Base-by-base conservation (phyloP, 1,140 invertebrate genomes). In the Trichomalopsis sarcophagae region DNA sequence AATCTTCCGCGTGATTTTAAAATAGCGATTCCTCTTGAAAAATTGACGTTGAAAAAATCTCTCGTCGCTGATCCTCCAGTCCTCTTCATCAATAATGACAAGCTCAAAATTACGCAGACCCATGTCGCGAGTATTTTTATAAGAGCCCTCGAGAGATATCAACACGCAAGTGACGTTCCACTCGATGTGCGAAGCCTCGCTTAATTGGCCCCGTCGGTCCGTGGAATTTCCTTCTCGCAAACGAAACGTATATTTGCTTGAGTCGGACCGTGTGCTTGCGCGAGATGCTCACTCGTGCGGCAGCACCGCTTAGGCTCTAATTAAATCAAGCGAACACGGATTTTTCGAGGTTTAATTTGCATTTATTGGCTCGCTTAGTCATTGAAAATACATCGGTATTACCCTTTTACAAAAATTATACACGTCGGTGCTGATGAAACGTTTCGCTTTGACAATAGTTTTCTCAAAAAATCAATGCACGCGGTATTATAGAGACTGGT, bases 151-250 rank as follows among this genome's bases (percentile, higher is more conserved):
- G 17, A 62, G 55, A 62, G 55, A 62, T 17, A n/a, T 62, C 55
- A 62, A 62, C 55, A 21, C 55, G 55, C 55, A n/a, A 5, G 55
- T 62, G 55, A 62, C 55, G 6, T 62, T 62, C 5, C 17, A 62
- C 27, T 33, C 13, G 69, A 30, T 71, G 30, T 11, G 21, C 27
- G 30, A 71, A 71, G 21, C 27, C 10, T 71, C 27, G 13, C 27
- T 71, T 71, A 71, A 71, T 71, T 71, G 69, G 69, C 69, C 55
- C 55, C 30, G 69, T 11, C 17, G 11, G 21, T 33, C 30, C 69
- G 23, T 14, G 69, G 69, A 71, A 33, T 71, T 71, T 71, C 69
- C 27, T 71, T 71, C 69, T 71, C 69, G 23, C 27, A 71, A 71
- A 30, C 17, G 69, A n/a, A 71, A 71, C 27, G 30, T 71, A 33